Percentiles rank a stretch among this genome's conserved stretches.
Conservation (phyloP, 2,888 invertebrate species). For the Sarcophaga subvicina region DNA sequence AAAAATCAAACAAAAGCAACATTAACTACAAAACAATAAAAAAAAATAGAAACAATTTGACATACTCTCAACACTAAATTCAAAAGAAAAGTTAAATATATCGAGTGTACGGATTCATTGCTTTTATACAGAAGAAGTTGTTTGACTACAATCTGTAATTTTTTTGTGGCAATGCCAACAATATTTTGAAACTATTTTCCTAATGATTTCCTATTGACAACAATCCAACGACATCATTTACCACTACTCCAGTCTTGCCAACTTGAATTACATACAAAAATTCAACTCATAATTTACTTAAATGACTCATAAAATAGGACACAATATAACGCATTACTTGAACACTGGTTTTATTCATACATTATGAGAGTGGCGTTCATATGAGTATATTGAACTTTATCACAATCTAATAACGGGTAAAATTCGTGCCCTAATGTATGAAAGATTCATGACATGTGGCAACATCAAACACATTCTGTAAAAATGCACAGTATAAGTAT, state of each 20-base stretch:
- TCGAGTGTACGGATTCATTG: not conserved
- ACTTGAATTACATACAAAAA: not conserved
- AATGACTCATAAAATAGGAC: too few species aligned
- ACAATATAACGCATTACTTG: too few species aligned
- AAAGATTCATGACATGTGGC: too few species aligned
- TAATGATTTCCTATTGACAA: conserved; percentile 46
- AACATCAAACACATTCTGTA: too few species aligned
- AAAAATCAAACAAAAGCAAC: not conserved
- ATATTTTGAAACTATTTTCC: conserved; percentile 41
- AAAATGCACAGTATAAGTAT: too few species aligned
- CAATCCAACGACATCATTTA: conserved; percentile 7
- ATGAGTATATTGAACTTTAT: too few species aligned
- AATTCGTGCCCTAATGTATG: too few species aligned
- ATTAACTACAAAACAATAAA: not conserved
- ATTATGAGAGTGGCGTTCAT: too few species aligned
- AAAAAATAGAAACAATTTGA: not conserved
- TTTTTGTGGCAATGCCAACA: conserved; percentile 21
- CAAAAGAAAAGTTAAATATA: not conserved
- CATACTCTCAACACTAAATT: conserved; percentile 4
- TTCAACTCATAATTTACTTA: too few species aligned
- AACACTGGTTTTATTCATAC: too few species aligned
- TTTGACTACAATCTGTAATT: conserved; percentile 64
- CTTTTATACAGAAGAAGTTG: conserved; percentile 25
- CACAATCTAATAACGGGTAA: too few species aligned
- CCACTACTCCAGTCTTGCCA: not conserved